A percentile compares a stretch with the other conserved stretches of the same genome.
Conservation (phyloP, 2,113 vertebrate species). For the Pholis gunnellus region DNA sequence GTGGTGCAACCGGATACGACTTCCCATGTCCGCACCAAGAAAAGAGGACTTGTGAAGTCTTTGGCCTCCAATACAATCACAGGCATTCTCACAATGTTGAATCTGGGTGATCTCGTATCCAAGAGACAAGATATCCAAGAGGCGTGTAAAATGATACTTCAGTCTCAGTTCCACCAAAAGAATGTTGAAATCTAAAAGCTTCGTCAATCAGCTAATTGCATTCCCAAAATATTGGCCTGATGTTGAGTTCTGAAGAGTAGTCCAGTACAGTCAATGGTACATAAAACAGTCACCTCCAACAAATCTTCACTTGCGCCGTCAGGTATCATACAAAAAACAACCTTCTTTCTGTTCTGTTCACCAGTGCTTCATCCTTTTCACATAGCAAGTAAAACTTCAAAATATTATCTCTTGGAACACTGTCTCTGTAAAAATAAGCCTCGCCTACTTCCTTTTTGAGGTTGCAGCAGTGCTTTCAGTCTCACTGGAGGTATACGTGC, state of each 20-base stretch:
- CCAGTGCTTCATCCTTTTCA: not conserved
- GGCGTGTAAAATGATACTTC: slow-evolving; percentile 8
- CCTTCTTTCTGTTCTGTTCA: not conserved
- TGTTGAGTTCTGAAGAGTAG: not conserved
- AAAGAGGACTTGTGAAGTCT: slow-evolving; percentile 80
- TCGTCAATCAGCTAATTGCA: not conserved
- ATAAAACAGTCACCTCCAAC: slow-evolving; percentile 1
- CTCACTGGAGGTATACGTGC: slow-evolving; percentile 61
- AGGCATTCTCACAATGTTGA: slow-evolving; percentile 73
- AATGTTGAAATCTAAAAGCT: slow-evolving; percentile 2
- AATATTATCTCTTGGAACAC: slow-evolving; percentile 22
- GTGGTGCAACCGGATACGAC: slow-evolving; percentile 76
- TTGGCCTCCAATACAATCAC: slow-evolving; percentile 80
- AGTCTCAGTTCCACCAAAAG: slow-evolving; percentile 1
- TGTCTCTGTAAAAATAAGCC: slow-evolving; percentile 36
- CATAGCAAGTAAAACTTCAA: not conserved
- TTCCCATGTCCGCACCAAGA: slow-evolving; percentile 74
- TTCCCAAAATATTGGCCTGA: not conserved
- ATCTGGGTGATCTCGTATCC: slow-evolving; percentile 7
- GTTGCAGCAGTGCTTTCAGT: slow-evolving; percentile 60
- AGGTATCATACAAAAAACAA: not conserved
- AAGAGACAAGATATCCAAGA: slow-evolving; percentile 2
- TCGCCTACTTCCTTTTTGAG: slow-evolving; percentile 74
- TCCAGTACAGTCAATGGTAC: slow-evolving; percentile 23
- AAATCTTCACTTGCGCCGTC: not conserved